Evolutionary conservation across 2,113 vertebrate species (phyloP), one percentile per base, ranked within the genome.

Genomic region (Sisor rabdophorus): DNA sequence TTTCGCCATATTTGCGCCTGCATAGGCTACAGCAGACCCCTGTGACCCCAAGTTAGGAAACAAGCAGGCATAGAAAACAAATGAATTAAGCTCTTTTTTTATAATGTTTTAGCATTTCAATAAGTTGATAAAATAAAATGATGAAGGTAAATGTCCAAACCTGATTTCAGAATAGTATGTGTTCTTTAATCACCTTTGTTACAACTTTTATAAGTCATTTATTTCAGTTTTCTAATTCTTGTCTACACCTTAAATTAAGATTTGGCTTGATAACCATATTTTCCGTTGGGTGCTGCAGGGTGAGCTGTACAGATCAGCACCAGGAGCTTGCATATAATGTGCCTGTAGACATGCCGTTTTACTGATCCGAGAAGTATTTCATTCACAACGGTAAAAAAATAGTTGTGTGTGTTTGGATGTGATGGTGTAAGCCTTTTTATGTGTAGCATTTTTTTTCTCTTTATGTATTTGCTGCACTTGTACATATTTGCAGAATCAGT

Each of bases 311-410:
- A 53, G 53, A 67, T 69, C 40, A 77, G 70, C 48, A 16, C 30
- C 73, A 71, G 56, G 44, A 56, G n/a, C 32, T 40, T 44, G 61
- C 32, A 17, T 20, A 16, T n/a, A 58, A 71, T 77, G 63, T 78
- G 64, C 77, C 84, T 72, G 78, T 73, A 61, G 82, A 78, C 79
- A 75, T 5, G 64, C 82, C 82, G 24, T 80, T 89, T 88, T 87
- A 87, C 78, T 72, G 20, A 44, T 1, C 0, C 3, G 84, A 93
- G 84, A 82, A 93, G 92, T 91, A 91, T 91, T 91, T 76, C 91
- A 50, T 64, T 55, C 52, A 63, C 72, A 71, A 82, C n/a, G n/a
- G 84, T 74, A 80, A 85, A n/a, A 93, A 91, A 86, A 93, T 93
- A 88, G 83, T 22, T 68, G 63, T 75, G 72, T 71, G 72, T 84